phyloP scores from a whole-genome alignment of 1,140 invertebrate species.

The Brachionus paranguensis region DNA sequence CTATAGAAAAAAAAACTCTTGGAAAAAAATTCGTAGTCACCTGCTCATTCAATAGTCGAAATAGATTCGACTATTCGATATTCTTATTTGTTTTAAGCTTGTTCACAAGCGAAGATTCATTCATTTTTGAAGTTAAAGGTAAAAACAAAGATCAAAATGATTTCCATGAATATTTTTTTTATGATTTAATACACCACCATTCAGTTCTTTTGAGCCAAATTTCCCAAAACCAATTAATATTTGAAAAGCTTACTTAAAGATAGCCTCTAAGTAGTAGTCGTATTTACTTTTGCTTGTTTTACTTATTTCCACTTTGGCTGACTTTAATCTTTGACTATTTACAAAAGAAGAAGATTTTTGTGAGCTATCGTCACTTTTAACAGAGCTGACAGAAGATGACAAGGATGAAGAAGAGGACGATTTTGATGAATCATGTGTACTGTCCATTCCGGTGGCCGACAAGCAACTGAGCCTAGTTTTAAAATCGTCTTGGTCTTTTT shows the following conservation, averaged over 20 bases:
- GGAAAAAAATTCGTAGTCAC: too few relatives aligned
- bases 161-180: too few relatives aligned
- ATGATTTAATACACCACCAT: too few relatives aligned
- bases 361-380: background rate
- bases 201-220: too few relatives aligned
- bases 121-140: too few relatives aligned
- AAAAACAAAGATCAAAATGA: too few relatives aligned
- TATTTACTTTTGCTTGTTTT: background rate
- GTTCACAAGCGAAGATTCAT: too few relatives aligned
- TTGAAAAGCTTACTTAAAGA: slow-evolving; percentile 11
- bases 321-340: slow-evolving; percentile 13
- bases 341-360: background rate
- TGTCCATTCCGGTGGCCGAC: background rate
- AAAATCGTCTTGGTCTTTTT: background rate
- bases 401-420: background rate
- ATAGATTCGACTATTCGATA: too few relatives aligned
- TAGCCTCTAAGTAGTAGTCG: background rate
- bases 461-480: background rate
- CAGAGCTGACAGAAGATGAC: background rate
- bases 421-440: background rate
- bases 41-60: too few relatives aligned
- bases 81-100: too few relatives aligned
- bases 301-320: background rate
- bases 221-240: background rate
- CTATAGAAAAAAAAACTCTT: too few relatives aligned